Evolutionary conservation across 2,113 vertebrate genomes (phyloP).

Genomic region (Ailuropoda melanoleuca): DNA sequence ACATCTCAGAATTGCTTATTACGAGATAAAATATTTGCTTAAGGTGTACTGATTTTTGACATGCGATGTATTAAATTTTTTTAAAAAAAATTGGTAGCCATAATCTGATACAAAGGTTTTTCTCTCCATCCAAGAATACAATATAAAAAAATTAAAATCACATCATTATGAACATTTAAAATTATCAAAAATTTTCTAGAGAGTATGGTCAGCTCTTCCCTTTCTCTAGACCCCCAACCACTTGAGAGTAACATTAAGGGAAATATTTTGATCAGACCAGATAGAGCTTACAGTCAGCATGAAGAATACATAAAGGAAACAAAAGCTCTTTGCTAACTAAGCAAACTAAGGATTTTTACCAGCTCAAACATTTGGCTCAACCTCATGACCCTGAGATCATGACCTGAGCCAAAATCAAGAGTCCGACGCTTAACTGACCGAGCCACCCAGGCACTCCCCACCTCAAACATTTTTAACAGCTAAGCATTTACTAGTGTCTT

Average conservation of each 20-base stretch:
- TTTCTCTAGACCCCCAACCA: background rate
- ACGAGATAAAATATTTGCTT: slow-evolving; percentile 60
- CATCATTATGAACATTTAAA: background rate
- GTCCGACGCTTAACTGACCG: background rate
- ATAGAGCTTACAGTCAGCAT: background rate
- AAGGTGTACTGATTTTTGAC: slow-evolving; percentile 14
- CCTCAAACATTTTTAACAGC: background rate
- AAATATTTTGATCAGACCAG: background rate
- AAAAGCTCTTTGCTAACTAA: background rate
- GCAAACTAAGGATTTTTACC: background rate
- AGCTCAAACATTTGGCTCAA: background rate
- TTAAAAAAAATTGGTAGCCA: background rate
- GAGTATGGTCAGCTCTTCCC: background rate
- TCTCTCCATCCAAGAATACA: background rate
- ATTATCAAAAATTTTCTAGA: background rate
- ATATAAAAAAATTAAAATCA: background rate
- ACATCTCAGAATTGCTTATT: slow-evolving; percentile 41
- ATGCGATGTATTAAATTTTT: background rate
- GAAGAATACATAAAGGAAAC: background rate
- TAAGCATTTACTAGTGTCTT: background rate
- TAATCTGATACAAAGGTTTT: background rate
- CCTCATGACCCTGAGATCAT: background rate
- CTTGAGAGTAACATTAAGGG: background rate
- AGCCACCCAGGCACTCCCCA: background rate
- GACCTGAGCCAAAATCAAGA: background rate